Base-by-base conservation (phyloP, 2,888 invertebrate species). In the Myopa testacea region DNA sequence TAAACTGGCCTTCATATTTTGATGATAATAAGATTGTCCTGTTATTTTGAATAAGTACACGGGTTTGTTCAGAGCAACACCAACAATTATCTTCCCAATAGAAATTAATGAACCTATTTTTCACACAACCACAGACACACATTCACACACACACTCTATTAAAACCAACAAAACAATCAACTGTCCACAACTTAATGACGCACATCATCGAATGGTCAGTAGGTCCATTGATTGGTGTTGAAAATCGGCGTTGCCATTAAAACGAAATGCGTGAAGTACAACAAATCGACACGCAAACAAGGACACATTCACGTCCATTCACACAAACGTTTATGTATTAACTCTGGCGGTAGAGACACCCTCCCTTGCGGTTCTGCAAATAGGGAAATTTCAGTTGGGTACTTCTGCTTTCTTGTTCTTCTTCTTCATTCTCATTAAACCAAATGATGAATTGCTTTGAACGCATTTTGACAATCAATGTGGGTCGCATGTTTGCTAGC, bases 201-300 rank as follows among this genome's bases (percentile, higher is more conserved):
- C 38, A 65, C 65, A 38, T n/a, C 37, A 16, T 16, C 10, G 14
- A 6, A 38, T 37, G 37, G 38, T 38, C 38, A 38, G 38, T 38
- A 7, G 7, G 65, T 34, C 16, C 12, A 65, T 37, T 65, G 37
- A 65, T 26, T 26, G 12, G 65, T 65, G 65, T 65, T 65, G 65
- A 34, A 37, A 65, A 65, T 34, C 65, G 65, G 65, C 16, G 65
- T 65, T 65, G 38, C 65, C 65, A 65, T 14, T 12, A 38, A 65
- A 26, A 65, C 7, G 34, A 65, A 65, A 38, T 38, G 26, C 38
- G 16, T 65, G 38, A 65, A 65, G 16, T 38, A 55, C 55, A 55
- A 55, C 16, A 55, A 14, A 55, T 14, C 55, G 4, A n/a, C 14
- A 16, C 55, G 55, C 55, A 55, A 12, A 3, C 55, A 5, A 14